Conservation (phyloP, 2,888 invertebrate genomes). For the Rhorus exstirpatorius region DNA sequence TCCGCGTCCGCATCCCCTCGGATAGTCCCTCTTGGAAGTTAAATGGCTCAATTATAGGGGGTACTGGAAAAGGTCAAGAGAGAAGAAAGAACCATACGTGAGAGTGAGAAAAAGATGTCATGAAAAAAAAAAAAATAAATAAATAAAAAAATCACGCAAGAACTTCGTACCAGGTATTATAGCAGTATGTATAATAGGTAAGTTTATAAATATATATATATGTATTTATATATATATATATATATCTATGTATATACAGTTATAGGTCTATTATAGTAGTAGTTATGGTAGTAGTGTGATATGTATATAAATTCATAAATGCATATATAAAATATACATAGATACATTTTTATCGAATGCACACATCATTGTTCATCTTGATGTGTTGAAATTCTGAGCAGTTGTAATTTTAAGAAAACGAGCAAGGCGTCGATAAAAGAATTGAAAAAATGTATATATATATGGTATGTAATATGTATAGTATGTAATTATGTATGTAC, state of each 20-base stretch:
- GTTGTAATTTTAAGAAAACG: neutral
- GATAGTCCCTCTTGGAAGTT: constrained; percentile 93
- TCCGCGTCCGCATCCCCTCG: constrained; percentile 93
- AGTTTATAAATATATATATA: constrained; percentile 62
- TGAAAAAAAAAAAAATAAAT: too few species aligned
- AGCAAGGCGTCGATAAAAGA: neutral
- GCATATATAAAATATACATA: constrained; percentile 66
- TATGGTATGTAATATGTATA: constrained; percentile 78
- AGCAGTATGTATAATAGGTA: constrained; percentile 74
- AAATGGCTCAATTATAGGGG: constrained; percentile 95
- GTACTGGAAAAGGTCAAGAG: constrained; percentile 89
- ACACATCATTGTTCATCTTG: neutral
- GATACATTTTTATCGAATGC: constrained; percentile 31
- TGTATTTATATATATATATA: constrained; percentile 60
- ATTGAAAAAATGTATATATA: constrained; percentile 69
- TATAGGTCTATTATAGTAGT: constrained; percentile 70
- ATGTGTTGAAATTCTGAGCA: neutral
- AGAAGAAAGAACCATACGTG: constrained; percentile 88
- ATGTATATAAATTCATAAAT: constrained; percentile 75
- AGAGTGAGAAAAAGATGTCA: constrained; percentile 87
- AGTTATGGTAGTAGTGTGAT: constrained; percentile 73
- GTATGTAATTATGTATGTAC: constrained; percentile 81
- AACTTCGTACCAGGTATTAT: constrained; percentile 81
- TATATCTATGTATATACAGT: constrained; percentile 70
- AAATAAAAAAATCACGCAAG: too few species aligned